phyloP scores from a whole-genome alignment of 2,797 vertebrate genomes.

The Tachyglossus aculeatus region DNA sequence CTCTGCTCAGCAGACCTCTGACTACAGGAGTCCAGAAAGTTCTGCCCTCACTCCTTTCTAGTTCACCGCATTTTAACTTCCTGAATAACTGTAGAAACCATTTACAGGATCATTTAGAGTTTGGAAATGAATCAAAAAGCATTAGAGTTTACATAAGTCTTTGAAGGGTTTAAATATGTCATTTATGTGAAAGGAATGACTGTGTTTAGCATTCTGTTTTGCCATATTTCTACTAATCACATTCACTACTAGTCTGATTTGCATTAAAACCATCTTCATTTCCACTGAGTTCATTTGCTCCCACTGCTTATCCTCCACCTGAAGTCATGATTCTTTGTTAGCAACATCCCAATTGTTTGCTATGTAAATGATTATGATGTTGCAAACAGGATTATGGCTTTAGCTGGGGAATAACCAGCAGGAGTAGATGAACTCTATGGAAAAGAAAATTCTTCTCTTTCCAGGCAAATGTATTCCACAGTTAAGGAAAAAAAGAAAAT shows the following conservation, averaged over 20 bases:
- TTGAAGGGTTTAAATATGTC: too few relatives aligned
- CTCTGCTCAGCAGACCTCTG: too few relatives aligned
- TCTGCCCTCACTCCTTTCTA: too few relatives aligned
- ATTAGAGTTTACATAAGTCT: too few relatives aligned
- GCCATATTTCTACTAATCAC: conserved; percentile 48
- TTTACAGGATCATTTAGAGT: too few relatives aligned
- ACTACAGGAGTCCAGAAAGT: too few relatives aligned
- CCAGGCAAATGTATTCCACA: conserved; percentile 71
- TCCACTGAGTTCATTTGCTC: conserved; percentile 57
- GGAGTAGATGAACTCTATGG: conserved; percentile 57
- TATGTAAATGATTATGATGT: conserved; percentile 67
- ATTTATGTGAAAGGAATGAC: too few relatives aligned
- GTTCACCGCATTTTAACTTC: too few relatives aligned
- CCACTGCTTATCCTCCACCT: conserved; percentile 51
- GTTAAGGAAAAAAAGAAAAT: conserved; percentile 40
- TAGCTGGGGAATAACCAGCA: conserved; percentile 73
- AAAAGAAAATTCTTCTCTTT: conserved; percentile 63
- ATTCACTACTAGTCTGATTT: conserved; percentile 57
- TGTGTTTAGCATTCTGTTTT: conserved; percentile 10
- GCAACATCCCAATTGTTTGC: conserved; percentile 62
- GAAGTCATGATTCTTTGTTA: conserved; percentile 66
- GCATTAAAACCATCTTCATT: conserved; percentile 63
- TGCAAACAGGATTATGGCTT: conserved; percentile 65
- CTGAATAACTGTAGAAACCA: too few relatives aligned
- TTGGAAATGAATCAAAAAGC: too few relatives aligned